phyloP scores from a whole-genome alignment of 2,113 vertebrate species.

The Ailuropoda melanoleuca region DNA sequence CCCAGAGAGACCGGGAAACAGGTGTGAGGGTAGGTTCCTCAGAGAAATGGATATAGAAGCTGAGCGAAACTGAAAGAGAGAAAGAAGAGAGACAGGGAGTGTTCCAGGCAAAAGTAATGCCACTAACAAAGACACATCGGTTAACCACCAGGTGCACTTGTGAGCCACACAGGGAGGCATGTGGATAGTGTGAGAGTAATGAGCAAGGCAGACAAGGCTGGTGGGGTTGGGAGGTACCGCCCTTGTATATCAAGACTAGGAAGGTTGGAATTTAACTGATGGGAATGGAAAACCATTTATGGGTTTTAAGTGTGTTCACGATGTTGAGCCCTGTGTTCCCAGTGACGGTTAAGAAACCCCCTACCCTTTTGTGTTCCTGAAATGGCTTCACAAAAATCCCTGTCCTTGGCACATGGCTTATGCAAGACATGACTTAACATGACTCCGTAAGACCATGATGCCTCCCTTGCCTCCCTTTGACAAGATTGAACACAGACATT shows the following conservation, averaged over 20 bases:
- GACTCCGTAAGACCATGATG: neutral
- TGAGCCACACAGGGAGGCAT: neutral
- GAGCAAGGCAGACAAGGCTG: neutral
- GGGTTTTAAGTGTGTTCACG: neutral
- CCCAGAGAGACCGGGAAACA: neutral
- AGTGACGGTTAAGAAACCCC: neutral
- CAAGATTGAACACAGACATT: neutral
- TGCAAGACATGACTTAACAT: neutral
- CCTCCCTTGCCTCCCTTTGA: neutral
- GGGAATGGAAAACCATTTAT: neutral
- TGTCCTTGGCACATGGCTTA: neutral
- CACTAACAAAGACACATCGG: neutral
- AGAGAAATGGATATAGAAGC: neutral
- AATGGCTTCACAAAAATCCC: neutral
- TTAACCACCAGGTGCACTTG: neutral
- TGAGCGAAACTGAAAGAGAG: neutral
- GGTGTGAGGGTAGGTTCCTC: neutral
- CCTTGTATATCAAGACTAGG: neutral
- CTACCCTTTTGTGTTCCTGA: neutral
- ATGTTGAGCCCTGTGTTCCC: neutral
- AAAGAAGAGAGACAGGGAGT: neutral
- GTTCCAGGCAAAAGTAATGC: neutral
- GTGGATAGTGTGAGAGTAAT: neutral
- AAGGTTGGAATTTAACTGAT: neutral
- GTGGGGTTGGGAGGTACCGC: neutral